Conservation (phyloP, 2,888 invertebrate species). For the Palloptera scutellata region DNA sequence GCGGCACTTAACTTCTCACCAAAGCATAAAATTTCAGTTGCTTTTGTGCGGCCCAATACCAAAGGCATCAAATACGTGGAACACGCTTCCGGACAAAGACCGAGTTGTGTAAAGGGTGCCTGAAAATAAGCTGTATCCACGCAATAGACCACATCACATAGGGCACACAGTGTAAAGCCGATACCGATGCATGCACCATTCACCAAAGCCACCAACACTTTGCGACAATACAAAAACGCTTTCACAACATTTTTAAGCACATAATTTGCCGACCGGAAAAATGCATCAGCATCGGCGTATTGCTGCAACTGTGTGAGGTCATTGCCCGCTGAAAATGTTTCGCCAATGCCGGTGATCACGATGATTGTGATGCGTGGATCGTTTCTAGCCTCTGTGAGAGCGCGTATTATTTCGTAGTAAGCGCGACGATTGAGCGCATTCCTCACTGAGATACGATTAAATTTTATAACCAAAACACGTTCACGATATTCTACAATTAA, state of each 20-base stretch:
- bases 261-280: slow-evolving; percentile 48
- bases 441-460: slow-evolving; percentile 79
- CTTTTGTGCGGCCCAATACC: slow-evolving; percentile 82
- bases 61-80: slow-evolving; percentile 85
- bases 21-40: slow-evolving; percentile 71
- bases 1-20: slow-evolving; percentile 79
- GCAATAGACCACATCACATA: slow-evolving; percentile 90
- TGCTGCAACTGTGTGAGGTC: slow-evolving; percentile 40
- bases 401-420: slow-evolving; percentile 72
- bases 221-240: slow-evolving; percentile 85
- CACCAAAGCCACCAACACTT: slow-evolving; percentile 84
- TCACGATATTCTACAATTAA: slow-evolving; percentile 56
- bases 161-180: slow-evolving; percentile 74
- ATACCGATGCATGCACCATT: slow-evolving; percentile 96
- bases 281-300: slow-evolving; percentile 47
- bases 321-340: slow-evolving; percentile 47
- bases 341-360: slow-evolving; percentile 71
- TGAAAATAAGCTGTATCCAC: slow-evolving; percentile 83
- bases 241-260: slow-evolving; percentile 72
- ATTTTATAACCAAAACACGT: slow-evolving; percentile 69
- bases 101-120: slow-evolving; percentile 87
- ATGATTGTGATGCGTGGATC: slow-evolving; percentile 74
- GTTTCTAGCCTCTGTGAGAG: slow-evolving; percentile 73
- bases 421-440: slow-evolving; percentile 80
- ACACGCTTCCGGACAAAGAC: slow-evolving; percentile 87